Percentiles rank a stretch among this genome's conserved stretches.
Conservation (phyloP, 2,797 vertebrate species). For the Philypnodon macrostomus region DNA sequence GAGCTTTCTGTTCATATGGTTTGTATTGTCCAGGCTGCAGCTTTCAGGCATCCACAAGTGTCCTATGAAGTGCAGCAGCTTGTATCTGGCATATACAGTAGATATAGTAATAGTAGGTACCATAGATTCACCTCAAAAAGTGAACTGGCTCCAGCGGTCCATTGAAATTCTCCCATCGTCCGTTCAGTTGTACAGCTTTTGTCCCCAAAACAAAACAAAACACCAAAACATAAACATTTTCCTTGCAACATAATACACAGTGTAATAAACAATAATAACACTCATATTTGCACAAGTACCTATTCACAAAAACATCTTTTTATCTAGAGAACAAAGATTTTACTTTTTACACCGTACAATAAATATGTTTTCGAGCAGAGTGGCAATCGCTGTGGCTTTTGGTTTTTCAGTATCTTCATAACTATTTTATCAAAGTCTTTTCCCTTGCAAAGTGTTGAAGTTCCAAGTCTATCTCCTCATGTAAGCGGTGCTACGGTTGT, state of each 20-base stretch:
- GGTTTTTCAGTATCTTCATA: slow-evolving; percentile 50
- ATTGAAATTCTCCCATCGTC: slow-evolving; percentile 42
- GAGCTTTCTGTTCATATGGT: slow-evolving; percentile 26
- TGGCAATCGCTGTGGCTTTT: slow-evolving; percentile 58
- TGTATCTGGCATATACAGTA: slow-evolving; percentile 31
- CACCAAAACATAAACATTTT: slow-evolving; percentile 72
- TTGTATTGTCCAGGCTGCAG: slow-evolving; percentile 17
- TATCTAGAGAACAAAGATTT: slow-evolving; percentile 83
- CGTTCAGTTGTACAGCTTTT: slow-evolving; percentile 37
- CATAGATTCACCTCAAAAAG: slow-evolving; percentile 24
- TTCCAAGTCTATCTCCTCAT: slow-evolving; percentile 76
- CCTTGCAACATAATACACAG: slow-evolving; percentile 75
- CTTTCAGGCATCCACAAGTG: slow-evolving; percentile 35
- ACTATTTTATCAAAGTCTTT: slow-evolving; percentile 55
- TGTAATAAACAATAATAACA: slow-evolving; percentile 77
- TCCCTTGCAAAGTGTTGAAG: slow-evolving; percentile 48
- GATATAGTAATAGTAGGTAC: slow-evolving; percentile 40
- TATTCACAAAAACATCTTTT: slow-evolving; percentile 80
- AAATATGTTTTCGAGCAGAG: slow-evolving; percentile 86
- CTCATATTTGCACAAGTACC: slow-evolving; percentile 82
- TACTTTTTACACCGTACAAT: slow-evolving; percentile 92
- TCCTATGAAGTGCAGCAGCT: slow-evolving; percentile 51
- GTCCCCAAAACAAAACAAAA: slow-evolving; percentile 70
- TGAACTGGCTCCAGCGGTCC: slow-evolving; percentile 58
- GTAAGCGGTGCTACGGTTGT: slow-evolving; percentile 78